Conservation (phyloP, 2,888 invertebrate species). For the Drosophila vallismaia region DNA sequence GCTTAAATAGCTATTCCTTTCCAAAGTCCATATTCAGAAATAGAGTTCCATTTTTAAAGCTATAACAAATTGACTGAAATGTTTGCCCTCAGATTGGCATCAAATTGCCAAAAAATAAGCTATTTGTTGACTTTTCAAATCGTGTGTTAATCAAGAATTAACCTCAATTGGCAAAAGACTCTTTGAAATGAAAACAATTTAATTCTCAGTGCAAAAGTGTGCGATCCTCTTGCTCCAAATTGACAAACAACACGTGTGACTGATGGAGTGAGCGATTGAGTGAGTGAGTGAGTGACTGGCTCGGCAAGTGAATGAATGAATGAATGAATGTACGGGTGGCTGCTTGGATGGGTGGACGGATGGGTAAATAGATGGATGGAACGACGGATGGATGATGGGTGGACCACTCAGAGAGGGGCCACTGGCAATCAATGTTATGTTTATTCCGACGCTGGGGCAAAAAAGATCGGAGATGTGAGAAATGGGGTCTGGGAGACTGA, state of each 20-base stretch:
- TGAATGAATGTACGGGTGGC: slow-evolving; percentile 13
- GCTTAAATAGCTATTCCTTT: too few species aligned
- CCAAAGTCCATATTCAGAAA: too few species aligned
- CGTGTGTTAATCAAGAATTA: too few species aligned
- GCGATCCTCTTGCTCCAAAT: slow-evolving; percentile 46
- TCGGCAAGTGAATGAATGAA: slow-evolving; percentile 26
- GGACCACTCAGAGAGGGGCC: slow-evolving; percentile 33
- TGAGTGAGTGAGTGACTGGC: slow-evolving; percentile 32
- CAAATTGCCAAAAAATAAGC: too few species aligned
- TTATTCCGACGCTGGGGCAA: slow-evolving; percentile 61
- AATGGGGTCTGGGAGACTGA: slow-evolving; percentile 16
- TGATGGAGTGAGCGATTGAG: slow-evolving; percentile 38
- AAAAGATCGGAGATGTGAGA: slow-evolving; percentile 17
- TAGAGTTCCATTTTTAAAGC: too few species aligned
- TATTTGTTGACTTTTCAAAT: too few species aligned
- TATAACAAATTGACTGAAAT: too few species aligned
- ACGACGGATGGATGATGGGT: slow-evolving; percentile 17
- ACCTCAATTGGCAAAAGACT: too few species aligned
- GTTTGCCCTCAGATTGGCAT: too few species aligned
- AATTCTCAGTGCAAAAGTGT: slow-evolving; percentile 22
- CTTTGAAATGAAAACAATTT: not conserved
- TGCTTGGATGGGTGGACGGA: slow-evolving; percentile 14
- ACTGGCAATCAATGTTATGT: slow-evolving; percentile 71
- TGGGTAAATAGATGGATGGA: slow-evolving; percentile 10
- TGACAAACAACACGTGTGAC: slow-evolving; percentile 76